Base-by-base conservation (phyloP, 2,797 vertebrate species). In the Phylloscopus collybita region DNA sequence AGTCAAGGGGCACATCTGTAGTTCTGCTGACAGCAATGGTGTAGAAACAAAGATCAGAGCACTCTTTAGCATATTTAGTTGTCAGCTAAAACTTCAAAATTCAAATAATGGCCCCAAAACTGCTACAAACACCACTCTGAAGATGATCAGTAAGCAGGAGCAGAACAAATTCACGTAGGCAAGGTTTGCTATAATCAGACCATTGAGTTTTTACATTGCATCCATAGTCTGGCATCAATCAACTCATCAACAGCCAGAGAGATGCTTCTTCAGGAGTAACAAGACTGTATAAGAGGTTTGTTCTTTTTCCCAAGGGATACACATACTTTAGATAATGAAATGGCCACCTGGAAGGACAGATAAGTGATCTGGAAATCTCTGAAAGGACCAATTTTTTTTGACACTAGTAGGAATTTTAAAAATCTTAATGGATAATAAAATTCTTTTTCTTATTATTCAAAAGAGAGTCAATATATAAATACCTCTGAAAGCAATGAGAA, bases 361-460 rank as follows among this genome's bases (percentile, higher is more conserved):
- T 50, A 94, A 85, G 53, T 44, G 11, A 50, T 80, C 40, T 80
- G 22, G 45, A 75, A 44, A 56, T 84, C 89, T 95, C 75, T 80
- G 59, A 95, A 96, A 96, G 76, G 61, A 70, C 83, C 88, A 32
- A 49, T 93, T 38, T 66, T 80, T 38, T 89, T 91, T 95, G 29
- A 90, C 62, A 38, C 32, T 69, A 71, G 38, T 49, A 83, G 18
- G 26, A 78, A 86, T 90, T 96, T 54, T 56, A 82, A 42, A 92
- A 90, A 75, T 11, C 53, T 65, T 72, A 84, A 72, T 40, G 60
- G 29, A 74, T 32, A 88, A 82, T 83, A 49, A 20, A 30, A 23
- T 29, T 40, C 0, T 70, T 56, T n/a, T 36, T 42, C 8, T 45
- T 71, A 27, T 15, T 71, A 36, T 36, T 84, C 13, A 57, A 75